Percentiles rank a stretch among this genome's conserved stretches.
phyloP scores from a whole-genome alignment of 2,888 invertebrate species.

The Drosophila pseudotakahashii region DNA sequence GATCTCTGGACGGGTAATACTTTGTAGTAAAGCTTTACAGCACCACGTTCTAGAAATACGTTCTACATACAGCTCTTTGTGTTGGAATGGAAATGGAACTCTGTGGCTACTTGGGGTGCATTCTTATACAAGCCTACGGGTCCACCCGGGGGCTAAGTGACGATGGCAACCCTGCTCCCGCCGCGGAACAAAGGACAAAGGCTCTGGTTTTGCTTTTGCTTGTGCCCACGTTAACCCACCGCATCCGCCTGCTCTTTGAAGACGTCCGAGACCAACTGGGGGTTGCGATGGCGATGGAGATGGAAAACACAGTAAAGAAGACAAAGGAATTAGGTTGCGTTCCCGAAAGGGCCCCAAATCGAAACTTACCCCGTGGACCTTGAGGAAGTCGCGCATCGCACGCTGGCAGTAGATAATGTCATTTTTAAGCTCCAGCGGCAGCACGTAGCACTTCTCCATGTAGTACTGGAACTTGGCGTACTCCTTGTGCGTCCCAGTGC shows the following conservation, averaged over 20 bases:
- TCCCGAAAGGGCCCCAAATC: not conserved
- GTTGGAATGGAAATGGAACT: not conserved
- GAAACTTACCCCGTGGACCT: conserved; percentile 81
- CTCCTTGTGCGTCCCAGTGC: not conserved
- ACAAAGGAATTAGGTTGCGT: conserved; percentile 7
- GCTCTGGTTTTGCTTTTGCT: not conserved
- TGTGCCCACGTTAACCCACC: conserved; percentile 67
- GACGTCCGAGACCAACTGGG: conserved; percentile 78
- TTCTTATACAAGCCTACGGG: not conserved
- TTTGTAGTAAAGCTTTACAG: not conserved
- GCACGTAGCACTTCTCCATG: conserved; percentile 75
- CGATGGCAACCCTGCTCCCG: not conserved
- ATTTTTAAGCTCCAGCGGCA: conserved; percentile 81
- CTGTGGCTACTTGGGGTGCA: not conserved
- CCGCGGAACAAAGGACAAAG: not conserved
- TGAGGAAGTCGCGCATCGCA: conserved; percentile 80
- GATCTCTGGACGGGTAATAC: no score
- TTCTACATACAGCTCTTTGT: conserved; percentile 3
- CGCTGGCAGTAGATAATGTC: conserved; percentile 84
- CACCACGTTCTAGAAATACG: not conserved
- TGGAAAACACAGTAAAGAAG: not conserved
- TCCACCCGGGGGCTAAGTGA: not conserved
- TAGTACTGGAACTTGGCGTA: conserved; percentile 62
- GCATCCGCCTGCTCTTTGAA: conserved; percentile 77
- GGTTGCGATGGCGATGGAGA: not conserved